Conservation (phyloP, 2,888 invertebrate species). For the Ephialtes manifestator region DNA sequence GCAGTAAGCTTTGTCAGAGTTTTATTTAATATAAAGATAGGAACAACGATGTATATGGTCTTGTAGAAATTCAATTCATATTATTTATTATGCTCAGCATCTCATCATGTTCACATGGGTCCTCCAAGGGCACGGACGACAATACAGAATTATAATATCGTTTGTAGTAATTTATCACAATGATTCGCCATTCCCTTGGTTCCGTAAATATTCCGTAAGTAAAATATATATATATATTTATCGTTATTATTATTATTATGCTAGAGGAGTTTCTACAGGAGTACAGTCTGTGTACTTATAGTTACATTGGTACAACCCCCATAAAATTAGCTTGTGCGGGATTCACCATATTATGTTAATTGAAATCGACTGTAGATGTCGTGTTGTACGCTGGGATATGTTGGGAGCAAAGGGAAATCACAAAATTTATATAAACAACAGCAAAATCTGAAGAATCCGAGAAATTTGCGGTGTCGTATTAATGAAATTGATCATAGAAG, state of each 20-base stretch:
- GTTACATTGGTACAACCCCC: constrained; percentile 17
- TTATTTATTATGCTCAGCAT: constrained; percentile 58
- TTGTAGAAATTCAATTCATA: constrained; percentile 58
- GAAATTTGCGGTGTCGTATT: background rate
- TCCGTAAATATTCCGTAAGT: constrained; percentile 57
- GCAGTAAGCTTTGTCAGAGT: no score
- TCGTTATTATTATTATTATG: constrained; percentile 53
- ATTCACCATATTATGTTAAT: constrained; percentile 40
- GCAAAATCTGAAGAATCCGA: constrained; percentile 10
- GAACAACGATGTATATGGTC: constrained; percentile 11
- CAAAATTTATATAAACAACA: background rate
- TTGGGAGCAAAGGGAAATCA: constrained; percentile 27
- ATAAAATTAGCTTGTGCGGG: constrained; percentile 37
- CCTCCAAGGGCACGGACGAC: constrained; percentile 33
- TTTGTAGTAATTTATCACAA: constrained; percentile 68
- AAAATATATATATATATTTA: constrained; percentile 63
- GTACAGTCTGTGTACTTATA: constrained; percentile 45
- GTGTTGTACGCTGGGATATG: constrained; percentile 43
- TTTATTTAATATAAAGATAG: no score
- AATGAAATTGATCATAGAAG: constrained; percentile 6
- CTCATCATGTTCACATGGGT: constrained; percentile 11
- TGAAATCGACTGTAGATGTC: constrained; percentile 17
- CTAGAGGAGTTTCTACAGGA: constrained; percentile 38
- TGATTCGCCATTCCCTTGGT: constrained; percentile 57
- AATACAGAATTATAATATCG: constrained; percentile 49